Evolutionary conservation across 2,113 vertebrate species (phyloP), one percentile per base, ranked within the genome.

Genomic region (Rafetus swinhoei): DNA sequence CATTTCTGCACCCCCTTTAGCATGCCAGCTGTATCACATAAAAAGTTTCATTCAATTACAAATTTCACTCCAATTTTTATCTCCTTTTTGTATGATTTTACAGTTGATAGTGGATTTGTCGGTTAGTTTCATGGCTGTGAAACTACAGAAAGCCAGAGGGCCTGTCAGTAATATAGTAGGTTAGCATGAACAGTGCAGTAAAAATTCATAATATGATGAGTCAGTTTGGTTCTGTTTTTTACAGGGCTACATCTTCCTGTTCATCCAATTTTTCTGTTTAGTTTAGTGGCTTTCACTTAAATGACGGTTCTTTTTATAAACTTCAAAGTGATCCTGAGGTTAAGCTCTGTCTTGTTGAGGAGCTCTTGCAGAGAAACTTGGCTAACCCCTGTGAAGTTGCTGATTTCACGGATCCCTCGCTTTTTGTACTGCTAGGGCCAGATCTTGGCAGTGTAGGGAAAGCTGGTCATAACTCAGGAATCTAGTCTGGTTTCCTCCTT

Each of bases 251-350:
- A 74, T 96, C 88, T 94, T 93, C 91, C 93, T 97, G 97, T 97
- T 96, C 90, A 53, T 95, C 93, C 95, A 91, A 96, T 97, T 97
- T 95, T 72, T 97, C 88, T 95, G 81, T 95, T 79, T 95, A 94
- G 92, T 96, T 96, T 95, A 94, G 93, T 96, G 89, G 93, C 95
- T 95, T 97, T 95, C 96, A 90, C 95, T 92, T 96, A 96, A 97
- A 95, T 95, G 96, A 96, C 50, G 62, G 96, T 96, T 97, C 97
- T 97, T 97, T 97, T 97, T 97, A 97, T 97, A 97, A 97, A 96
- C 96, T 96, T 97, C 96, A 97, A 96, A 97, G 97, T 97, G 95
- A 80, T 96, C 94, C 95, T 0, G 97, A 97, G 97, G 97, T 97
- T 94, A 97, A 94, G 85, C 88, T 86, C 95, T 96, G 95, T 96